A percentile compares a stretch with the other conserved stretches of the same genome.
Evolutionary conservation across 2,797 vertebrate genomes (phyloP).

Genomic region (Neoniphon sammara): DNA sequence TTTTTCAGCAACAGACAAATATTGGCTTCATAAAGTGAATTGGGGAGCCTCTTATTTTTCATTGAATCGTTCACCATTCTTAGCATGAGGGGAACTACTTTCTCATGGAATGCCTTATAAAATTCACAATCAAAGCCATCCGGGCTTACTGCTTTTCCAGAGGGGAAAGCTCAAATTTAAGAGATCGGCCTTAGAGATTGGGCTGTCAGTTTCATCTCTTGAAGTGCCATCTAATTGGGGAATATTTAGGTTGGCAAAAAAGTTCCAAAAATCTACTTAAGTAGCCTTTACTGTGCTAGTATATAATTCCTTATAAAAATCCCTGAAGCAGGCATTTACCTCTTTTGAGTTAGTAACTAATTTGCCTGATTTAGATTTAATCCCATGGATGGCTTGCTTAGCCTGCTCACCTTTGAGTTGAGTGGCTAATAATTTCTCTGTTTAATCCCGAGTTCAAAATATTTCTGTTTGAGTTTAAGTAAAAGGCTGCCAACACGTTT

Average conservation of each 20-base stretch:
- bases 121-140: constrained; percentile 22
- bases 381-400: too few species aligned
- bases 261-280: not conserved
- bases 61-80: not conserved
- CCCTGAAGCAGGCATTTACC: too few species aligned
- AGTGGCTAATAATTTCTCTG: too few species aligned
- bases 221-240: not conserved
- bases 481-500: too few species aligned
- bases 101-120: constrained; percentile 10
- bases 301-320: too few species aligned
- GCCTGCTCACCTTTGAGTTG: too few species aligned
- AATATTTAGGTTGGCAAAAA: not conserved
- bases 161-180: not conserved
- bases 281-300: too few species aligned
- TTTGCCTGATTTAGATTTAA: too few species aligned
- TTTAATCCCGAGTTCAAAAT: too few species aligned
- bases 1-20: not conserved
- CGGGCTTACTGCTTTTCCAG: not conserved
- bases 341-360: too few species aligned
- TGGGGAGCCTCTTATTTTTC: not conserved
- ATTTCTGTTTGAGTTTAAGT: too few species aligned
- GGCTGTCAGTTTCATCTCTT: not conserved
- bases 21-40: not conserved
- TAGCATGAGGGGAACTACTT: not conserved
- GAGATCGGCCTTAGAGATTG: not conserved